These are phyloP conservation scores for Drosophila parabipectinata DNA, from an alignment of 1,140 invertebrate genomes.

Conservation along the genomic window DNA sequence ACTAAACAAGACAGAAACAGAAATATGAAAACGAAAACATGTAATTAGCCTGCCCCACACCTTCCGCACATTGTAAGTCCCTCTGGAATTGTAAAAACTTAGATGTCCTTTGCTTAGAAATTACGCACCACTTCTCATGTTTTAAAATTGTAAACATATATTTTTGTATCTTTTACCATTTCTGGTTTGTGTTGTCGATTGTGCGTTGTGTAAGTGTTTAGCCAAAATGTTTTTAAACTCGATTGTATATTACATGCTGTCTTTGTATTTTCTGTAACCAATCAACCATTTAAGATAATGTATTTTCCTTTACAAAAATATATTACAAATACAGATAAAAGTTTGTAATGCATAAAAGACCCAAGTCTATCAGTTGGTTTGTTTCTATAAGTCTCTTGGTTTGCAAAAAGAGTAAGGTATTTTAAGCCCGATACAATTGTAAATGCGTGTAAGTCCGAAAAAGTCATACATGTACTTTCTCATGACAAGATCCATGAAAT, in stretches of 20 bases:
- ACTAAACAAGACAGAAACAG: neutral
- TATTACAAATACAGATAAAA: slow-evolving; percentile 64
- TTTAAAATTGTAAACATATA: slow-evolving; percentile 51
- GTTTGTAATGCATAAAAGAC: slow-evolving; percentile 34
- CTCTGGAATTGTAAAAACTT: slow-evolving; percentile 49
- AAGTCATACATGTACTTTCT: slow-evolving; percentile 12
- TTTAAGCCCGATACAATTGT: slow-evolving; percentile 13
- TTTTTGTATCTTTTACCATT: slow-evolving; percentile 59
- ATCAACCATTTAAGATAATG: slow-evolving; percentile 54
- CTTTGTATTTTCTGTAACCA: slow-evolving; percentile 63
- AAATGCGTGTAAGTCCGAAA: slow-evolving; percentile 1
- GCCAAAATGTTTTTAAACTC: slow-evolving; percentile 47
- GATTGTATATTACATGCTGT: slow-evolving; percentile 63
- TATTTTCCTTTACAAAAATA: slow-evolving; percentile 82
- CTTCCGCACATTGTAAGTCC: slow-evolving; percentile 4
- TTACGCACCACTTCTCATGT: slow-evolving; percentile 32
- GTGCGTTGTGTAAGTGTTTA: slow-evolving; percentile 54
- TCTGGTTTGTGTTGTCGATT: slow-evolving; percentile 49
- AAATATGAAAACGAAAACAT: neutral
- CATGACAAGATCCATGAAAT: slow-evolving; percentile 33
- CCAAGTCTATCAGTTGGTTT: slow-evolving; percentile 20
- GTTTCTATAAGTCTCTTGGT: slow-evolving; percentile 17
- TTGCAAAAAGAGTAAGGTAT: slow-evolving; percentile 18
- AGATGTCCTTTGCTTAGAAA: slow-evolving; percentile 30
- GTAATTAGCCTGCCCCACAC: slow-evolving; percentile 28